phyloP scores from a whole-genome alignment of 2,797 vertebrate genomes.

The Amphiprion clarkii region DNA sequence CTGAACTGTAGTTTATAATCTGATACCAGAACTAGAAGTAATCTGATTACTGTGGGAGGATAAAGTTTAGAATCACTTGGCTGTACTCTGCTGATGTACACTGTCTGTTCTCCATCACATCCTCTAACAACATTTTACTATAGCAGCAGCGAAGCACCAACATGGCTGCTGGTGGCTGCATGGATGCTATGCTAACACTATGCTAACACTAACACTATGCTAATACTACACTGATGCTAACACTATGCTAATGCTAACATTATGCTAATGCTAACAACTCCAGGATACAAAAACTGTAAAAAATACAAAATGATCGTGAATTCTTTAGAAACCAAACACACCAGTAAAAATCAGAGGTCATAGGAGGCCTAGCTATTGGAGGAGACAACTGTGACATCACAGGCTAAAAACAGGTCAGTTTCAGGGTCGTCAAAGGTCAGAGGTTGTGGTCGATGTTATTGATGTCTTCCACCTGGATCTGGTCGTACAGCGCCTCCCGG shows the following conservation, averaged over 20 bases:
- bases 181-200: background rate
- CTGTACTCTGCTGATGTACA: too few species aligned
- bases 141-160: constrained; percentile 15
- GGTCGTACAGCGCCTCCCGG: background rate
- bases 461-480: background rate
- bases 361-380: background rate
- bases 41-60: too few species aligned
- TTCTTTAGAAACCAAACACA: constrained; percentile 37
- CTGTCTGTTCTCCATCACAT: too few species aligned
- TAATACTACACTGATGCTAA: constrained; percentile 8
- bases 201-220: background rate
- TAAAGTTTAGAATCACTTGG: too few species aligned
- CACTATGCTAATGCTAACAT: constrained; percentile 8
- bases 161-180: constrained; percentile 10
- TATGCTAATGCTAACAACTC: constrained; percentile 11
- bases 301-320: constrained; percentile 65
- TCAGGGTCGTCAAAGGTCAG: background rate
- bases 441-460: background rate
- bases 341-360: constrained; percentile 22
- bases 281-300: constrained; percentile 66
- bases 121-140: background rate
- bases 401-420: background rate
- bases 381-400: background rate
- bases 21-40: too few species aligned
- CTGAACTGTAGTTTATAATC: too few species aligned